Evolutionary conservation across 2,113 vertebrate genomes (phyloP).

Genomic region (Microtus oregoni): DNA sequence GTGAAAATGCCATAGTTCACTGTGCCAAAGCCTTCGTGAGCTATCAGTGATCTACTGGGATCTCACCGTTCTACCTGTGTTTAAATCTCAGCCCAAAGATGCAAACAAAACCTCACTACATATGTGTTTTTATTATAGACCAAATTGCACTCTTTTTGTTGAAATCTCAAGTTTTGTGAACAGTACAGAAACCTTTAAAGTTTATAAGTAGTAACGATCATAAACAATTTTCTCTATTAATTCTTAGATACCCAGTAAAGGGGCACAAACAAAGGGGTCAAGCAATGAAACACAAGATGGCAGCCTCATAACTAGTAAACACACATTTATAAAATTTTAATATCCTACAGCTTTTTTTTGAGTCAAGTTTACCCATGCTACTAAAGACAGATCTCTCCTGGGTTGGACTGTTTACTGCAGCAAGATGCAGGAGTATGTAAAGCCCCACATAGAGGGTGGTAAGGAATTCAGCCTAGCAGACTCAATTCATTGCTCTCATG

Average conservation of each 20-base stretch:
- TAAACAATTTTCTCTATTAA: not conserved
- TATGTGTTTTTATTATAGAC: not conserved
- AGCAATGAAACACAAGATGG: conserved; percentile 6
- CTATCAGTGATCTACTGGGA: not conserved
- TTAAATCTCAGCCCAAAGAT: not conserved
- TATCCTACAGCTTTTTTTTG: not conserved
- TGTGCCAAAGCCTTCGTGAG: not conserved
- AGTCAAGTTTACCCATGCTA: not conserved
- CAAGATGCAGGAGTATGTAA: not conserved
- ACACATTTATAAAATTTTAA: not conserved
- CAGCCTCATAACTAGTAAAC: not conserved
- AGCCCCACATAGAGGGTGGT: not conserved
- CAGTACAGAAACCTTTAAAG: not conserved
- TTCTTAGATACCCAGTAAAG: not conserved
- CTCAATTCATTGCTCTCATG: not conserved
- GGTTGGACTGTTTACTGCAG: rapidly evolving
- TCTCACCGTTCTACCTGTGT: not conserved
- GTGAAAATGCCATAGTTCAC: not conserved
- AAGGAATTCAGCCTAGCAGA: too few relatives aligned
- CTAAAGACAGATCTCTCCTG: not conserved
- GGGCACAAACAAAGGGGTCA: not conserved
- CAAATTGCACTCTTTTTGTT: not conserved
- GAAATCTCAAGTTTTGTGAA: not conserved
- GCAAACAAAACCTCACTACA: not conserved
- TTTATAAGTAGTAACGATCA: not conserved